A percentile compares a stretch with the other conserved stretches of the same genome.
Evolutionary conservation across 2,113 vertebrate genomes (phyloP).

Genomic region (Eubucco bourcierii): DNA sequence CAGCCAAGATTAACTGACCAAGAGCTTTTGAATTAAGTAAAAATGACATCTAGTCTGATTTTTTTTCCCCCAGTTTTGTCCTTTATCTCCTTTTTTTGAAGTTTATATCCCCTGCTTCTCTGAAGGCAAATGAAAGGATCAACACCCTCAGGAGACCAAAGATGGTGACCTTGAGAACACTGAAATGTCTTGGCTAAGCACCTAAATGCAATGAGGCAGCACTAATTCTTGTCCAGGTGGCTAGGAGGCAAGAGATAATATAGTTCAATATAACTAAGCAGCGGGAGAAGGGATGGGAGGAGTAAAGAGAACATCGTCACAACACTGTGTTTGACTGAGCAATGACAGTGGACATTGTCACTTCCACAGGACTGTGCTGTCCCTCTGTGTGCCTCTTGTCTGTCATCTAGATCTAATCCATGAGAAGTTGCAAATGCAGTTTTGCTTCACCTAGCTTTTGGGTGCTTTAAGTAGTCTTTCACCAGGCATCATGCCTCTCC

Average conservation of each 20-base stretch:
- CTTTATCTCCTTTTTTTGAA: not conserved
- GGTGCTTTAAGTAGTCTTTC: not conserved
- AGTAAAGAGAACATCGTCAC: not conserved
- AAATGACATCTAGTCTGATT: not conserved
- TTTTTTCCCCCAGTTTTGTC: not conserved
- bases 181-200: slow-evolving; percentile 42
- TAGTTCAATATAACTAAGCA: not conserved
- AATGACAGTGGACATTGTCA: no score
- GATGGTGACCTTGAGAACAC: slow-evolving; percentile 50
- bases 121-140: not conserved
- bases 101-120: not conserved
- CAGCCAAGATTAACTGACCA: not conserved
- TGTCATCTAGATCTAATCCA: not conserved
- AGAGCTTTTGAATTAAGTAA: not conserved
- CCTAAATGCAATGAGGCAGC: not conserved
- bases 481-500: not conserved
- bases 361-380: not conserved
- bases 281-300: not conserved
- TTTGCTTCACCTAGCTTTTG: not conserved
- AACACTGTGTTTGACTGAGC: not conserved
- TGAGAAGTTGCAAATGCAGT: not conserved
- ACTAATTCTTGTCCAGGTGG: slow-evolving; percentile 47
- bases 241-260: not conserved
- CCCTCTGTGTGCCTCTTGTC: not conserved
- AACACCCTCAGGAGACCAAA: not conserved